A percentile compares a stretch with the other conserved stretches of the same genome.
phyloP scores from a whole-genome alignment of 1,140 invertebrate species.

The Pentalonia nigronervosa region DNA sequence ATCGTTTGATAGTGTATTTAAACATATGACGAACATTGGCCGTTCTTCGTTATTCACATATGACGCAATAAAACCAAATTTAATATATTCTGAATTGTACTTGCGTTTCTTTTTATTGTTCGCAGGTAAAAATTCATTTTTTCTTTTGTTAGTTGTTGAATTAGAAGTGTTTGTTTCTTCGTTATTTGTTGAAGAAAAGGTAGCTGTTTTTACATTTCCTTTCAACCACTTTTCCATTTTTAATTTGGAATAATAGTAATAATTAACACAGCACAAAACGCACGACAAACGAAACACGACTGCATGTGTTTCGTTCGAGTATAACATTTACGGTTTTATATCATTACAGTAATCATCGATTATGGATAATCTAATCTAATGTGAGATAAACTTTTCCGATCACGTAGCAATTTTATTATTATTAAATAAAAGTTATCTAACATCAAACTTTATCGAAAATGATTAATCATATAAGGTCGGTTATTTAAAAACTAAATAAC shows the following conservation, averaged over 20 bases:
- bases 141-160: not conserved
- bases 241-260: constrained; percentile 25
- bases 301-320: too few relatives aligned
- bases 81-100: constrained; percentile 20
- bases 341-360: too few relatives aligned
- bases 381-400: too few relatives aligned
- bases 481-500: too few relatives aligned
- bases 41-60: not conserved
- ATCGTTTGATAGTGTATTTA: constrained; percentile 21
- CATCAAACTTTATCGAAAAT: too few relatives aligned
- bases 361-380: too few relatives aligned
- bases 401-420: too few relatives aligned
- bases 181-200: not conserved
- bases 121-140: constrained; percentile 26
- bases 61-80: not conserved
- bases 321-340: too few relatives aligned
- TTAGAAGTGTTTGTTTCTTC: not conserved
- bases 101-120: constrained; percentile 27
- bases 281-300: not conserved
- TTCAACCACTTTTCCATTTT: constrained; percentile 29
- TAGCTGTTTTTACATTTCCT: not conserved
- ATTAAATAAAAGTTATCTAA: too few relatives aligned
- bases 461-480: too few relatives aligned
- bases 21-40: constrained; percentile 13
- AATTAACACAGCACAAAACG: constrained; percentile 4